phyloP scores from a whole-genome alignment of 1,140 invertebrate species.

The Babylonia areolata region DNA sequence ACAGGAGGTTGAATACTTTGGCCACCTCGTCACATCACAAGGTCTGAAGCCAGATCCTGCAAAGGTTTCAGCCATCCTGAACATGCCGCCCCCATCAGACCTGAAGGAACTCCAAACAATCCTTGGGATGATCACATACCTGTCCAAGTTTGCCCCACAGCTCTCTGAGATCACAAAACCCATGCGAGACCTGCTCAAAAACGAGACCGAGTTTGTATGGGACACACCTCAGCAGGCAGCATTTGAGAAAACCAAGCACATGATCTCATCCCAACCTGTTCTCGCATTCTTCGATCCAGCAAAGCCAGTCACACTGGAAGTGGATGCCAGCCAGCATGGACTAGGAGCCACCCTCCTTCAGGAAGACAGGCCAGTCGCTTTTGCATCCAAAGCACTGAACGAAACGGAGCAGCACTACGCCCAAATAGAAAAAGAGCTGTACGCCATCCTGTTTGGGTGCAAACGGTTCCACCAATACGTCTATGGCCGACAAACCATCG shows the following conservation, averaged over 20 bases:
- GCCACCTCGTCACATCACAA: slow-evolving; percentile 55
- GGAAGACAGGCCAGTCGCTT: slow-evolving; percentile 69
- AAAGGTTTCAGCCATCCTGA: slow-evolving; percentile 69
- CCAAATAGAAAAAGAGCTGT: slow-evolving; percentile 78
- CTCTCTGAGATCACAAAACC: slow-evolving; percentile 44
- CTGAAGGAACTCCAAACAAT: slow-evolving; percentile 47
- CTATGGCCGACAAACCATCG: slow-evolving; percentile 54
- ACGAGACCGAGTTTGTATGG: slow-evolving; percentile 58
- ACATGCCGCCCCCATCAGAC: slow-evolving; percentile 40
- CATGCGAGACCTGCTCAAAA: slow-evolving; percentile 46
- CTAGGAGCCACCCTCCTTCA: slow-evolving; percentile 71
- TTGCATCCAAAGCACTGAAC: slow-evolving; percentile 68
- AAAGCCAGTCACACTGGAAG: not conserved
- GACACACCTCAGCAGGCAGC: slow-evolving; percentile 41
- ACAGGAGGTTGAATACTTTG: slow-evolving; percentile 58
- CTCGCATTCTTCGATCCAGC: slow-evolving; percentile 55
- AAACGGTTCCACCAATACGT: slow-evolving; percentile 78
- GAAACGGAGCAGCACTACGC: slow-evolving; percentile 75
- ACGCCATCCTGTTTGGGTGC: slow-evolving; percentile 77
- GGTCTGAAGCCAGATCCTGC: slow-evolving; percentile 71
- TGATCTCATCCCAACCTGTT: slow-evolving; percentile 43
- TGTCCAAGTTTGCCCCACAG: slow-evolving; percentile 68
- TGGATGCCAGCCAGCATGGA: slow-evolving; percentile 59
- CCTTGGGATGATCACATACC: slow-evolving; percentile 72
- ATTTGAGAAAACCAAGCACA: slow-evolving; percentile 51